These are phyloP conservation scores for Vandiemenella viatica DNA, from an alignment of 2,888 invertebrate genomes.

Conservation along the genomic window DNA sequence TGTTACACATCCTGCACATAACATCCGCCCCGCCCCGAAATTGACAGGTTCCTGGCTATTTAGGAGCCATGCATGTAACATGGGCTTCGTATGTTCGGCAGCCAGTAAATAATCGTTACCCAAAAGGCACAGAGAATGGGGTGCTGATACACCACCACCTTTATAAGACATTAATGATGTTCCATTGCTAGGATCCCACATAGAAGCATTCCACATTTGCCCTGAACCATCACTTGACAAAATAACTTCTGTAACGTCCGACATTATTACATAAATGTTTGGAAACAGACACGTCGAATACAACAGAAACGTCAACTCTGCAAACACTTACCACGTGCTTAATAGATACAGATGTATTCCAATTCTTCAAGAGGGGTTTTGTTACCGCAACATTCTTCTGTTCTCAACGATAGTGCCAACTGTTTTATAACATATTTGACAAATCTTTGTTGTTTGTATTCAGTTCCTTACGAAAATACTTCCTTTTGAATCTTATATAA, in stretches of 20 bases:
- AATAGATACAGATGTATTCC: too few species aligned
- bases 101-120: slow-evolving; percentile 57
- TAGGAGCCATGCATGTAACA: slow-evolving; percentile 71
- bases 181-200: slow-evolving; percentile 68
- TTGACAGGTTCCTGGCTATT: slow-evolving; percentile 58
- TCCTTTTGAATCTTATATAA: too few species aligned
- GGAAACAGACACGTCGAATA: too few species aligned
- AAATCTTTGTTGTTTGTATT: too few species aligned
- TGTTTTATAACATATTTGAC: too few species aligned
- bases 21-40: slow-evolving; percentile 42
- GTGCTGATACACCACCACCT: slow-evolving; percentile 51
- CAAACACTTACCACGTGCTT: too few species aligned
- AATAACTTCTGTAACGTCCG: slow-evolving; percentile 37
- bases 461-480: too few species aligned
- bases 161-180: slow-evolving; percentile 59
- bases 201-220: slow-evolving; percentile 37
- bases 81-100: slow-evolving; percentile 62
- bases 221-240: slow-evolving; percentile 48
- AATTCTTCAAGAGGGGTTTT: too few species aligned
- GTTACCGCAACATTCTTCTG: too few species aligned
- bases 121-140: slow-evolving; percentile 47
- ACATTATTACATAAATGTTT: slow-evolving; percentile 21
- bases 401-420: too few species aligned
- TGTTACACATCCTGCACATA: slow-evolving; percentile 62
- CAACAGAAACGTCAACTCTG: too few species aligned